Evolutionary conservation across 2,113 vertebrate species (phyloP), one percentile per base, ranked within the genome.

Genomic region (Tenebrosternarchus preto): DNA sequence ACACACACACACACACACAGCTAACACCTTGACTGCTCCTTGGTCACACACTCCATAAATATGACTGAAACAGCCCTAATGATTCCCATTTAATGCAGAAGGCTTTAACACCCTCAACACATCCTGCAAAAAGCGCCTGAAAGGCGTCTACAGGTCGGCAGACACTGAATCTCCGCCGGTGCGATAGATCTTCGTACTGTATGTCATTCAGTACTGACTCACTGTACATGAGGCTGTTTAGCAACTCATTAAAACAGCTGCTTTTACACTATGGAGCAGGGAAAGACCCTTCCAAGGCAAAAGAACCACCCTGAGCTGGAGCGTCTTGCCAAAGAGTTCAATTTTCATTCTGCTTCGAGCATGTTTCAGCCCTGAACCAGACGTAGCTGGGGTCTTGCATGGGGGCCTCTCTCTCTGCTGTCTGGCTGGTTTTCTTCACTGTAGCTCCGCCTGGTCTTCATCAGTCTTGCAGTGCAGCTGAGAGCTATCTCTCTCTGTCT

Each of bases 41-140:
- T 27, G 19, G 66, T 25, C 59, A 27, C 76, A 73, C 76, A 76
- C 78, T 20, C 36, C 57, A 78, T 84, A 66, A 84, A 82, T 61
- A 84, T 25, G 50, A 80, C 61, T 64, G 64, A 27, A 74, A 71
- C 43, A 59, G 46, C 39, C 33, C 5, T 70, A 55, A 78, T 63
- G 67, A 74, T 63, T 64, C 64, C 9, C 11, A 69, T 19, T 43
- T 64, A 78, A 78, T 78, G 61, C 71, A 59, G 1, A 29, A 36
- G 39, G 27, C 7, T 80, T 64, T 73, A 63, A 73, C 68, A 79
- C 77, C 20, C 57, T 60, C 43, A 64, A 80, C 75, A 77, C 75
- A 78, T 70, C 64, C 22, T 68, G 22, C 24, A 31, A 67, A 66
- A 80, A 29, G 39, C 4, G 39, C 8, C 46, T 25, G 57, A 25